Percentiles rank a stretch among this genome's conserved stretches.
Evolutionary conservation across 2,888 invertebrate species (phyloP).

Genomic region (Lepidonotus clava): DNA sequence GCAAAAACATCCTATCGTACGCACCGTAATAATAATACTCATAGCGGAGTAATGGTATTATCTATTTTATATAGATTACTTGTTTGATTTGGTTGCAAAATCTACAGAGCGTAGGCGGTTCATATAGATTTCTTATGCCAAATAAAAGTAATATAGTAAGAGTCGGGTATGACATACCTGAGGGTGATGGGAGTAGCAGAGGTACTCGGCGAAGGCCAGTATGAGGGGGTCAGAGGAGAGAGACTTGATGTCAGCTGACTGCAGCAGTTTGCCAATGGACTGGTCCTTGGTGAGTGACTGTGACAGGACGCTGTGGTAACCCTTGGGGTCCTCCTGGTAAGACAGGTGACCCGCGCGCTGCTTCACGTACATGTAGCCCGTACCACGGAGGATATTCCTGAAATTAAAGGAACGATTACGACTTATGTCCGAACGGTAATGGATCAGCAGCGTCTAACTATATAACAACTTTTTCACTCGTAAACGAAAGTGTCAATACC

Average conservation of each 20-base stretch:
- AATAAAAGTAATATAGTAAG: too few relatives aligned
- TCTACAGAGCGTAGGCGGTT: too few relatives aligned
- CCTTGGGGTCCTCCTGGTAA: slow-evolving; percentile 89
- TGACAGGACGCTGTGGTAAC: slow-evolving; percentile 76
- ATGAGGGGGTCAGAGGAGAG: slow-evolving; percentile 76
- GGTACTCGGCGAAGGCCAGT: slow-evolving; percentile 73
- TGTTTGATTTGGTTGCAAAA: too few relatives aligned
- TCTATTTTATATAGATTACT: too few relatives aligned
- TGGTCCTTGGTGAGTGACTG: slow-evolving; percentile 76
- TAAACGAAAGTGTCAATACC: too few relatives aligned
- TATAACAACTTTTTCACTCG: background rate
- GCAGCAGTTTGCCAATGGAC: slow-evolving; percentile 71
- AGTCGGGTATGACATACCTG: slow-evolving; percentile 62
- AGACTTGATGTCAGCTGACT: slow-evolving; percentile 77
- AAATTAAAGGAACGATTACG: background rate
- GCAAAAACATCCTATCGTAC: too few relatives aligned
- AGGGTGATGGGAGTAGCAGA: slow-evolving; percentile 63
- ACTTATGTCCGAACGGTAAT: too few relatives aligned
- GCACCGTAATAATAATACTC: too few relatives aligned
- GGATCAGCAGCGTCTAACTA: background rate
- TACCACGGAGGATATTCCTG: slow-evolving; percentile 73
- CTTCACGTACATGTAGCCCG: slow-evolving; percentile 87
- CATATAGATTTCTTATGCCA: too few relatives aligned
- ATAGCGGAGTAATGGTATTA: too few relatives aligned
- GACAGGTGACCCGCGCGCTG: slow-evolving; percentile 94